Evolutionary conservation across 2,888 invertebrate genomes (phyloP).

Genomic region (Plebejus argus): DNA sequence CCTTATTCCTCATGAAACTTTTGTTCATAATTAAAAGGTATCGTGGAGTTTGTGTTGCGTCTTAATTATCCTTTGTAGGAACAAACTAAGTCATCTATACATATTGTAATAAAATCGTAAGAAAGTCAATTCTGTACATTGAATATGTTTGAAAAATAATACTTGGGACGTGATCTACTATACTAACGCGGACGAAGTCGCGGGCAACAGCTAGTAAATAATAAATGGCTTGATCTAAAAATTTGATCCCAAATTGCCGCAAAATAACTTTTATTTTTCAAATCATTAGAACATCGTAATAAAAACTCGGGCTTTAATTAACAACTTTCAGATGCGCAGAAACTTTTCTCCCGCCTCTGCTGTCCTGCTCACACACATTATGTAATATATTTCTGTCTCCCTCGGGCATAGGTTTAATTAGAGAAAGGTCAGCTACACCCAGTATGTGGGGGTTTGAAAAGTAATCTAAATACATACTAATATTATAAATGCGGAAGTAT

Average conservation of each 20-base stretch:
- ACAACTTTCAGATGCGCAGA: background rate
- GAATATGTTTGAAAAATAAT: too few relatives aligned
- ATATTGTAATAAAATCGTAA: too few relatives aligned
- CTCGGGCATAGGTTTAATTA: conserved; percentile 2
- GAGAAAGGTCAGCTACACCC: background rate
- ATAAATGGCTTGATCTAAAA: too few relatives aligned
- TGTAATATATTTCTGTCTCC: background rate
- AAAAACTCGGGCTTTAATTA: background rate
- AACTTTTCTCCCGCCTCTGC: background rate
- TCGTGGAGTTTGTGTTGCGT: too few relatives aligned
- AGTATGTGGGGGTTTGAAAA: background rate
- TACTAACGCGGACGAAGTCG: too few relatives aligned
- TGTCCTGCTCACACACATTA: background rate
- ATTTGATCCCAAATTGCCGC: background rate
- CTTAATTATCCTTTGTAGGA: too few relatives aligned
- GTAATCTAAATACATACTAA: background rate
- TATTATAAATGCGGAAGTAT: background rate
- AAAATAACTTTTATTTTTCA: background rate
- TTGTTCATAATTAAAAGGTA: too few relatives aligned
- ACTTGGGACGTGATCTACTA: too few relatives aligned
- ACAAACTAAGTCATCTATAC: too few relatives aligned
- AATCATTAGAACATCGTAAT: conserved; percentile 3
- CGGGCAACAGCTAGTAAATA: too few relatives aligned
- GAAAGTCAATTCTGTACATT: too few relatives aligned
- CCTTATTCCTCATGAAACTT: too few relatives aligned